Conservation (phyloP, 2,797 vertebrate genomes). For the Champsocephalus esox region DNA sequence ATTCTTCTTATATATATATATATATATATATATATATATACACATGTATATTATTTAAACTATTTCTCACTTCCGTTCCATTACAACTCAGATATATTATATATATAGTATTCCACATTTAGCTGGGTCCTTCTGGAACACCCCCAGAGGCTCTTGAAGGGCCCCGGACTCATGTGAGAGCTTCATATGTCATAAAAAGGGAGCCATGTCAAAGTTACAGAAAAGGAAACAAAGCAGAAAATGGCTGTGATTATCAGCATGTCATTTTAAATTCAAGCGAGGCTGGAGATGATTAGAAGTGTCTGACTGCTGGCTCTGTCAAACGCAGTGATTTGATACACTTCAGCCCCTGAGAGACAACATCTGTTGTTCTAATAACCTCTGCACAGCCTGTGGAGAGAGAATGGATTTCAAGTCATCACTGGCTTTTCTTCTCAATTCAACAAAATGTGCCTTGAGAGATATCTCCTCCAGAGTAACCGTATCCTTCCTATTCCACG, state of each 20-base stretch:
- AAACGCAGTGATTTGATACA: slow-evolving; percentile 55
- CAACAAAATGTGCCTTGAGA: slow-evolving; percentile 61
- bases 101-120: slow-evolving; percentile 3
- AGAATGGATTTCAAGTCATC: slow-evolving; percentile 63
- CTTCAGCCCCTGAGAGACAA: slow-evolving; percentile 50
- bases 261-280: slow-evolving; percentile 49
- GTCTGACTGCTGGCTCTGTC: slow-evolving; percentile 55
- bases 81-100: slow-evolving; percentile 4
- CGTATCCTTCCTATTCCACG: slow-evolving; percentile 62
- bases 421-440: slow-evolving; percentile 66
- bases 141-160: slow-evolving; percentile 1
- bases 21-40: too few relatives aligned
- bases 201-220: slow-evolving; percentile 18
- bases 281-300: slow-evolving; percentile 44
- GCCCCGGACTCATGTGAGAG: background rate
- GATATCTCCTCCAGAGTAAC: slow-evolving; percentile 66
- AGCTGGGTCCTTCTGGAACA: background rate
- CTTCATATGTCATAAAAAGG: background rate
- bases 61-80: too few relatives aligned
- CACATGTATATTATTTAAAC: too few relatives aligned
- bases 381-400: slow-evolving; percentile 48
- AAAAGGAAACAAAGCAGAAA: slow-evolving; percentile 38
- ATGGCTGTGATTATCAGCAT: slow-evolving; percentile 48
- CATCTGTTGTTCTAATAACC: slow-evolving; percentile 71
- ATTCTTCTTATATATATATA: too few relatives aligned